These are phyloP conservation scores for Moxostoma hubbsi DNA, from an alignment of 2,797 vertebrate genomes.

Conservation along the genomic window DNA sequence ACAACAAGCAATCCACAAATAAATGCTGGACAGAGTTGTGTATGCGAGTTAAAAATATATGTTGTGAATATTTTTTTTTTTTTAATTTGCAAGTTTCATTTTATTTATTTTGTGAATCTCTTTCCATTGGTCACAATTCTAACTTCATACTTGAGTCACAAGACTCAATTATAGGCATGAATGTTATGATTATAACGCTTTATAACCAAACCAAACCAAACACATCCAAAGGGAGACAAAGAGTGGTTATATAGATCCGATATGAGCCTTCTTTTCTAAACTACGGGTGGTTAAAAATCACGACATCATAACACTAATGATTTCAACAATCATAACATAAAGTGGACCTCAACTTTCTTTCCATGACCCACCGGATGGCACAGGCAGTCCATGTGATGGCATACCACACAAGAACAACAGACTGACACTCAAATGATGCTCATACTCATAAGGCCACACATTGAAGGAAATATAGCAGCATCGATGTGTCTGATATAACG, in stretches of 20 bases:
- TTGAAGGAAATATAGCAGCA: not conserved
- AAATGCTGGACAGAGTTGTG: too few species aligned
- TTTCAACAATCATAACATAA: not conserved
- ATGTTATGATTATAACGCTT: not conserved
- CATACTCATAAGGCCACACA: not conserved
- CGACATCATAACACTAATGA: not conserved
- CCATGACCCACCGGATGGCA: not conserved
- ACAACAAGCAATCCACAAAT: too few species aligned
- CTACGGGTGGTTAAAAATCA: not conserved
- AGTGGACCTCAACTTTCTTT: conserved; percentile 5
- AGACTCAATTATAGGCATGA: not conserved
- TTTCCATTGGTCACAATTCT: too few species aligned
- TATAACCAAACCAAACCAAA: not conserved
- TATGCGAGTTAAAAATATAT: too few species aligned
- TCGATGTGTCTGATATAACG: not conserved
- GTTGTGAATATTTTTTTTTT: too few species aligned
- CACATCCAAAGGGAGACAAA: not conserved
- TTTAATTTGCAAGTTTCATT: too few species aligned
- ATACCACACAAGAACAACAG: not conserved
- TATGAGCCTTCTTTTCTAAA: too few species aligned
- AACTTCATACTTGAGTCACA: conserved; percentile 8
- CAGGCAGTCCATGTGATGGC: not conserved
- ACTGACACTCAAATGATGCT: not conserved
- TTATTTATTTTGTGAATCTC: too few species aligned
- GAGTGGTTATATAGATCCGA: not conserved